Conservation (phyloP, 2,797 vertebrate species). For the Sebastes oblongus region DNA sequence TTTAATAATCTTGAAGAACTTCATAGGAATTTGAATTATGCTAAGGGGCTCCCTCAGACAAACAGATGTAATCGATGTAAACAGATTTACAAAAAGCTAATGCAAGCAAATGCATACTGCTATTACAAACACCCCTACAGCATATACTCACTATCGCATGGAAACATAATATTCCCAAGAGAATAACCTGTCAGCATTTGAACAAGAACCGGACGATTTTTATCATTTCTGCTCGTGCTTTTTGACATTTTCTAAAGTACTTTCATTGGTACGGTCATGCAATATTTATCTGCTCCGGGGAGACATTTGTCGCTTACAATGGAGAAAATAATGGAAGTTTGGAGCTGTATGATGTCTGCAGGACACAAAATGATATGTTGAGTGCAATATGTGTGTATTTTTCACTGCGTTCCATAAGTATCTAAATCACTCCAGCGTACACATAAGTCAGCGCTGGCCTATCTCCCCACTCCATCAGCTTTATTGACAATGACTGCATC, state of each 20-base stretch:
- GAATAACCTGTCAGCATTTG: conserved; percentile 10
- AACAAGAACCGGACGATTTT: neutral
- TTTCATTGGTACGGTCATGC: conserved; percentile 24
- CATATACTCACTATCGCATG: neutral
- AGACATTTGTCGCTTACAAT: conserved; percentile 50
- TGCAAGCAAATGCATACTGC: neutral
- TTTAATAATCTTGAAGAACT: neutral
- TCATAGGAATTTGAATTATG: neutral
- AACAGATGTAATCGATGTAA: neutral
- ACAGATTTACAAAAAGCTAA: neutral
- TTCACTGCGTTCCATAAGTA: conserved; percentile 8
- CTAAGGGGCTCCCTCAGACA: neutral
- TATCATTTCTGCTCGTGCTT: conserved; percentile 19
- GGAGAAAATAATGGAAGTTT: conserved; percentile 30
- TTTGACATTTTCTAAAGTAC: conserved; percentile 48
- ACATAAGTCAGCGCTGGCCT: conserved; percentile 4
- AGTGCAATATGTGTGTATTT: conserved; percentile 34
- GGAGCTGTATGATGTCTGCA: conserved; percentile 19
- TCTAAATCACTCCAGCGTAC: conserved; percentile 9
- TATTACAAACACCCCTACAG: neutral
- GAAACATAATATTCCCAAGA: neutral
- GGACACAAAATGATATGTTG: conserved; percentile 42
- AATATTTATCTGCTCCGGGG: conserved; percentile 54
- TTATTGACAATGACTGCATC: conserved; percentile 51
- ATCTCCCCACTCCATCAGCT: conserved; percentile 26